These are phyloP conservation scores for Tenodera sinensis DNA, from an alignment of 2,888 invertebrate genomes.

Conservation along the genomic window DNA sequence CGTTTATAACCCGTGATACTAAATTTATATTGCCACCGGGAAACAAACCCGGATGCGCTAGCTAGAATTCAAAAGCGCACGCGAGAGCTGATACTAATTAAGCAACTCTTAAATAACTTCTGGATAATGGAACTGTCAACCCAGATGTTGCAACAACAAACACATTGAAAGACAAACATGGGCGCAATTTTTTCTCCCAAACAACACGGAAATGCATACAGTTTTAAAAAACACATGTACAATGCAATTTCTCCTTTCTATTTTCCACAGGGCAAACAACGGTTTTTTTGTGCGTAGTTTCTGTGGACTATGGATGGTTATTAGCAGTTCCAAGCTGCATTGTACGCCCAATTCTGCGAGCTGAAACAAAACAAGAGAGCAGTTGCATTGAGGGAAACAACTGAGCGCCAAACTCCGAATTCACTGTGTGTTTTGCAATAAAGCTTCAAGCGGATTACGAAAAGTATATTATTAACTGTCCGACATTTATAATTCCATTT, in stretches of 20 bases:
- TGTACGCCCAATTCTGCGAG: background rate
- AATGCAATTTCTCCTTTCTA: background rate
- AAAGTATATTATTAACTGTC: background rate
- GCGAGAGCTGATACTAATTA: background rate
- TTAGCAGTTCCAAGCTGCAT: background rate
- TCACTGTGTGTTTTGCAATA: background rate
- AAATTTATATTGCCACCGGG: no score
- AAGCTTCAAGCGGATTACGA: background rate
- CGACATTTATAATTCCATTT: conserved; percentile 5
- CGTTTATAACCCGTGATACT: no score
- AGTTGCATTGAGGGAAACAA: background rate
- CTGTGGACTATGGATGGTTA: background rate
- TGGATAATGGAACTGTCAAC: background rate
- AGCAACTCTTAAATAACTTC: background rate
- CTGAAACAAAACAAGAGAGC: background rate
- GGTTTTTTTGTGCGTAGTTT: background rate
- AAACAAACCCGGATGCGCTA: background rate
- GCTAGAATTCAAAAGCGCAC: background rate
- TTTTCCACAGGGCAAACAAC: background rate
- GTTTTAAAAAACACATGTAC: background rate
- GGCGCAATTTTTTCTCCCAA: background rate
- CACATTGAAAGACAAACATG: background rate
- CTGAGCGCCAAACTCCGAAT: background rate
- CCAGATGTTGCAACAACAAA: background rate
- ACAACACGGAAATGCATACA: background rate